Evolutionary conservation across 64 coral and sea anemone species (phyloP).

Genomic region (Stichodactyla helianthus): DNA sequence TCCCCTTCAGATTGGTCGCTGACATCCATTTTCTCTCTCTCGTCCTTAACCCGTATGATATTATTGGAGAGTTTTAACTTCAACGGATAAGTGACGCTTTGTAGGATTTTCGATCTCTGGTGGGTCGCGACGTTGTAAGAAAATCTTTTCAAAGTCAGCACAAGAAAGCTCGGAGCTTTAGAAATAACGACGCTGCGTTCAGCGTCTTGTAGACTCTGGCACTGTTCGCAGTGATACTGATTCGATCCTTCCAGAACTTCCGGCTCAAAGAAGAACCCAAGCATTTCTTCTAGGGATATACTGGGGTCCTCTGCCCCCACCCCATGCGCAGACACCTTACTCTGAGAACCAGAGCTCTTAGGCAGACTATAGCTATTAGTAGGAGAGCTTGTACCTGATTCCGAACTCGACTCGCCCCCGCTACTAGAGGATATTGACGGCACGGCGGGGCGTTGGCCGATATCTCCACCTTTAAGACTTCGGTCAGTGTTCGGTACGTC

Average conservation of each 20-base stretch:
- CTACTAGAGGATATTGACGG: constrained; percentile 26
- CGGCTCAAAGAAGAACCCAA: constrained; percentile 90
- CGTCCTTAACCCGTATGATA: background rate
- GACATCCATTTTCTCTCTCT: background rate
- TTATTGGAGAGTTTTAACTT: constrained; percentile 44
- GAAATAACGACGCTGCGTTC: constrained; percentile 83
- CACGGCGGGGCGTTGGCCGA: constrained; percentile 38
- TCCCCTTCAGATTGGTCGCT: background rate
- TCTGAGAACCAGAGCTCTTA: background rate
- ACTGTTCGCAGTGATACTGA: constrained; percentile 87
- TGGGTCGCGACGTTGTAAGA: constrained; percentile 80
- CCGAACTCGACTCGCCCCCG: constrained; percentile 19
- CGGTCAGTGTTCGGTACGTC: constrained; percentile 34
- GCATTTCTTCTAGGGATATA: constrained; percentile 55
- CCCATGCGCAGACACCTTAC: background rate
- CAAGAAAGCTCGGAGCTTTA: constrained; percentile 72
- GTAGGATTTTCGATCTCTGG: constrained; percentile 82
- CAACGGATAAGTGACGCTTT: constrained; percentile 80
- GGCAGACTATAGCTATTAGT: constrained; percentile 12
- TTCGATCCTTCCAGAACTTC: constrained; percentile 82
- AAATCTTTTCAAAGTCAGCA: constrained; percentile 87
- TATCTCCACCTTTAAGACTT: constrained; percentile 93
- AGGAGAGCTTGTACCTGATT: constrained; percentile 7
- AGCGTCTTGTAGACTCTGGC: constrained; percentile 70
- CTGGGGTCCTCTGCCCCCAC: constrained; percentile 22